phyloP scores from a whole-genome alignment of 2,888 invertebrate species.

The Scaptomyza cyrtandrae region DNA sequence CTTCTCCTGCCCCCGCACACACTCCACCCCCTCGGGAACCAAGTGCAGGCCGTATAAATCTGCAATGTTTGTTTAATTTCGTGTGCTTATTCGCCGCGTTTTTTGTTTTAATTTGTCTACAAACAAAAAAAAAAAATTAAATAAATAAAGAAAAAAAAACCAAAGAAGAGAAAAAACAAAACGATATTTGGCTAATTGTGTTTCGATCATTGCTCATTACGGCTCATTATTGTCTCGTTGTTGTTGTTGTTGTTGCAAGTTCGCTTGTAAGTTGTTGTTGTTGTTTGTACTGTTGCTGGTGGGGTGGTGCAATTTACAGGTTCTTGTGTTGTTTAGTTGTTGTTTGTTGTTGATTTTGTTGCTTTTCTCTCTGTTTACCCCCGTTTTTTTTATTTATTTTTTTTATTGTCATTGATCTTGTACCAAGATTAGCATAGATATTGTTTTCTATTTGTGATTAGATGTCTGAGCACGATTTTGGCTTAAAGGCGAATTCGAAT shows the following conservation, averaged over 20 bases:
- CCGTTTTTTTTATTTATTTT: constrained; percentile 47
- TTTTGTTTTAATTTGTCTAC: constrained; percentile 76
- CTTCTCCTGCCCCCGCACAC: background rate
- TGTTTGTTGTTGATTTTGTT: constrained; percentile 43
- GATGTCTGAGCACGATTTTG: constrained; percentile 75
- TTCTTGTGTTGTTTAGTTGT: constrained; percentile 58
- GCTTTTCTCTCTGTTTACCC: constrained; percentile 28
- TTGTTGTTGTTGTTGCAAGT: constrained; percentile 65
- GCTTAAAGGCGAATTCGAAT: constrained; percentile 38
- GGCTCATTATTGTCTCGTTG: constrained; percentile 61
- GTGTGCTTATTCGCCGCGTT: constrained; percentile 67
- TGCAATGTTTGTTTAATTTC: constrained; percentile 80
- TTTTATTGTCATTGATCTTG: constrained; percentile 81
- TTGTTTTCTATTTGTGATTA: constrained; percentile 78
- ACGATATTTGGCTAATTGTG: constrained; percentile 78
- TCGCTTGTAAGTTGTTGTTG: constrained; percentile 40
- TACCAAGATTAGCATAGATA: constrained; percentile 79
- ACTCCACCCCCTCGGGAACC: constrained; percentile 6
- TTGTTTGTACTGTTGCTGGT: constrained; percentile 40
- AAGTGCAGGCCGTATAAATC: constrained; percentile 67
- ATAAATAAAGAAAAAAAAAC: constrained; percentile 20
- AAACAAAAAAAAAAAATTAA: constrained; percentile 38
- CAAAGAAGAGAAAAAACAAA: constrained; percentile 25
- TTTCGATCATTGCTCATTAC: constrained; percentile 75
- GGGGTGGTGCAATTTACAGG: constrained; percentile 74